Base-by-base conservation (phyloP, 2,113 vertebrate genomes). In the Ploceus nigricollis region DNA sequence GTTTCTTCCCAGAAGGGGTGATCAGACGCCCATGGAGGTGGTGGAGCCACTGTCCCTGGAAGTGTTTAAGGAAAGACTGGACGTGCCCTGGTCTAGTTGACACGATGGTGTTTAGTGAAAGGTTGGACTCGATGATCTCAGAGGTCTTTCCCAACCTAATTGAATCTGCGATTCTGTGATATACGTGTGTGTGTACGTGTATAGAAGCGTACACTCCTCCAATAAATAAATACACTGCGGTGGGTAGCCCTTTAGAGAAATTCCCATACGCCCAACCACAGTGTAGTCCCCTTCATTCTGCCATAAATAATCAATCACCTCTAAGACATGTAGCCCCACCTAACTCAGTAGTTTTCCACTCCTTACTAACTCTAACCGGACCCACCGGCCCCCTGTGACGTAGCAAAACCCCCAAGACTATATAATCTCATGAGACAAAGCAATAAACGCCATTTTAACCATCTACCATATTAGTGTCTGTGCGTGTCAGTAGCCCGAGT, bases 181-280 rank as follows among this genome's bases (percentile, higher is more conserved):
- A 47, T 21, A 56, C 4, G 8, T 33, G 12, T 51, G 27, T 12
- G 44, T 18, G 8, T 39, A 3, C 15, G 11, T 15, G 6, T 19
- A 25, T 10, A 51, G 6, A 24, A 37, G 24, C 25, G 37, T 12
- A 27, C 22, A 45, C 5, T 17, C 4, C 18, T 25, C 16, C 40
- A 40, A 25, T 6, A 48, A 47, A 37, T 53, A 61, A 45, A 47
- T 7, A 21, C 4, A 25, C 11, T 3, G 11, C 24, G 1, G 22
- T 9, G n/a, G 24, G 14, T 2, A 6, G 31, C 15, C 5, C 24
- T 39, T 7, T 4, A 35, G 8, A 45, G 12, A 37, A 54, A 64
- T 17, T 11, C 12, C 40, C 13, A 21, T 2, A 7, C 2, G 0
- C 7, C 14, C 22, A 39, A 9, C 5, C 12, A 3, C 33, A 2